Percentiles rank a stretch among this genome's conserved stretches.
These are phyloP conservation scores for Philaenus spumarius DNA, from an alignment of 1,140 invertebrate genomes.

Conservation along the genomic window DNA sequence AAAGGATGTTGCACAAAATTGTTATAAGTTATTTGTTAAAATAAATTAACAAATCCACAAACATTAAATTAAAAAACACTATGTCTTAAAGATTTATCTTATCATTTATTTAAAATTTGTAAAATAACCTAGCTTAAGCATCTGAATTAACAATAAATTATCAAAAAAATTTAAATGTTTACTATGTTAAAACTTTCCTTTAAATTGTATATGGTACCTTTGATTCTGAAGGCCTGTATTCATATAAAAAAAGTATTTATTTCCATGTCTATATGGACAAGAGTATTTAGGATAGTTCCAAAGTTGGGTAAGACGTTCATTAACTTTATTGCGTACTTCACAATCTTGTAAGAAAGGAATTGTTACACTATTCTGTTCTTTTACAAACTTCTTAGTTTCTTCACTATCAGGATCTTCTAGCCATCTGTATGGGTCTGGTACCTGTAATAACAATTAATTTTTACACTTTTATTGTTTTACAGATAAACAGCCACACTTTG, in stretches of 20 bases:
- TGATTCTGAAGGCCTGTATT: slow-evolving; percentile 97
- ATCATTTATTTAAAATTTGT: too few species aligned
- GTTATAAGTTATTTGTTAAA: too few species aligned
- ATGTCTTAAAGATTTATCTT: too few species aligned
- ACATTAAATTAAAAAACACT: too few species aligned
- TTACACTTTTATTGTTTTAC: too few species aligned
- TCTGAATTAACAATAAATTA: too few species aligned
- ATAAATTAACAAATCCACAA: too few species aligned
- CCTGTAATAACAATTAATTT: slow-evolving; percentile 45
- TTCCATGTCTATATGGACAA: slow-evolving; percentile 73
- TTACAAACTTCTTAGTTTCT: slow-evolving; percentile 89
- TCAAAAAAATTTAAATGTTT: too few species aligned
- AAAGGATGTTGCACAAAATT: too few species aligned
- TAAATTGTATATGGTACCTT: slow-evolving; percentile 50
- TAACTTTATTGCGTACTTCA: slow-evolving; percentile 61
- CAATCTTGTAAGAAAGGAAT: slow-evolving; percentile 77
- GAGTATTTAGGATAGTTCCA: slow-evolving; percentile 97
- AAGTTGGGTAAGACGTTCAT: slow-evolving; percentile 72
- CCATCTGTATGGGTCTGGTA: slow-evolving; percentile 92
- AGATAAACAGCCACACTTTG: too few species aligned
- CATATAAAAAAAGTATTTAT: slow-evolving; percentile 87
- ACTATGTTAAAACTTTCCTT: not conserved
- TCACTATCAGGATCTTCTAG: slow-evolving; percentile 90
- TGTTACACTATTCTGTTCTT: slow-evolving; percentile 86
- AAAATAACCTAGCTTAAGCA: too few species aligned